These are phyloP conservation scores for Chrysemys picta DNA, from an alignment of 2,113 vertebrate genomes.

Conservation along the genomic window DNA sequence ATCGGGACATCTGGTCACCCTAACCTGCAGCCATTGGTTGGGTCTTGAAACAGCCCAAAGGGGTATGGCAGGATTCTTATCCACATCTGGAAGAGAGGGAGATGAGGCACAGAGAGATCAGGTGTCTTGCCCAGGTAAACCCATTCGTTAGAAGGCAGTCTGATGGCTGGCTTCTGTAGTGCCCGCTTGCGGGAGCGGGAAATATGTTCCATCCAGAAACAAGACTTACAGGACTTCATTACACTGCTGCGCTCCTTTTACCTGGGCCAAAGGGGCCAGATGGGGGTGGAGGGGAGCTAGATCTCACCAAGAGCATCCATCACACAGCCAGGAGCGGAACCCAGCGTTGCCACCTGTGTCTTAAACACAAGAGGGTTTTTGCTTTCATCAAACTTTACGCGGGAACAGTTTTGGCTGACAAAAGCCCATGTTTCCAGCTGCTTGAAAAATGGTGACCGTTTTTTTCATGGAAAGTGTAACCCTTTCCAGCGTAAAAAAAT, in stretches of 20 bases:
- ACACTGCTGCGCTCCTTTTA: background rate
- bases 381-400: background rate
- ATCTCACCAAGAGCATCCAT: background rate
- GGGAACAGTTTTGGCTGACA: background rate
- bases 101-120: background rate
- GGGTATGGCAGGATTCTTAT: background rate
- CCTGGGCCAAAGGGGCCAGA: background rate
- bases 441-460: background rate
- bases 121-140: background rate
- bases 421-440: background rate
- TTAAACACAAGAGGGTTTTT: background rate
- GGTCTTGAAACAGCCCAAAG: background rate
- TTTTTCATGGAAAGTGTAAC: background rate
- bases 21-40: background rate
- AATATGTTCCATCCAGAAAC: background rate
- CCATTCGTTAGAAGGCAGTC: background rate
- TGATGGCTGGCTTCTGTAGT: background rate
- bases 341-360: background rate
- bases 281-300: background rate
- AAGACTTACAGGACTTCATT: background rate
- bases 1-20: too few relatives aligned
- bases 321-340: background rate
- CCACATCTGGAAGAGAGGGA: background rate
- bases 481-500: background rate
- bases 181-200: background rate